A percentile compares a stretch with the other conserved stretches of the same genome.
Conservation (phyloP, 2,113 vertebrate species). For the Equus przewalskii region DNA sequence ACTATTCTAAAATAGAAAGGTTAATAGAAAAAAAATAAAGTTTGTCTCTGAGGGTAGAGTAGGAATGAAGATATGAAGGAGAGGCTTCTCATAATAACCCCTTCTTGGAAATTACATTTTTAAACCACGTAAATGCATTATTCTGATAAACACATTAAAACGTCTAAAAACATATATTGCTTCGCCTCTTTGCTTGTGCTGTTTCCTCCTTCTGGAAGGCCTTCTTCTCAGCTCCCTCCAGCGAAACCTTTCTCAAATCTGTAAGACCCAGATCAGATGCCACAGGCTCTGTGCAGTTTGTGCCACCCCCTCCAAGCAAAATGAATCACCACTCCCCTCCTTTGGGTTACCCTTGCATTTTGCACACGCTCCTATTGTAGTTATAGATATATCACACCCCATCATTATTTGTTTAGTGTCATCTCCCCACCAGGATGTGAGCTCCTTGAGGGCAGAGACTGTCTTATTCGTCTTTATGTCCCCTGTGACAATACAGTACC, state of each 20-base stretch:
- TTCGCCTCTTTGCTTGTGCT: neutral
- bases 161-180: neutral
- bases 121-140: neutral
- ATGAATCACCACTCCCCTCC: neutral
- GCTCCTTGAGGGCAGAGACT: neutral
- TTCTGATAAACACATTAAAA: neutral
- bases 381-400: neutral
- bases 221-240: neutral
- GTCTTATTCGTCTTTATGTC: conserved; percentile 29
- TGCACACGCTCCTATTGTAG: neutral
- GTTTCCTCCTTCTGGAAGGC: neutral
- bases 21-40: neutral
- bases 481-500: conserved; percentile 2
- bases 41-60: neutral
- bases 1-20: neutral
- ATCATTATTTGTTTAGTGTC: neutral
- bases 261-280: neutral
- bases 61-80: neutral
- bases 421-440: neutral
- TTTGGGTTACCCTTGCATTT: neutral
- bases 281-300: neutral
- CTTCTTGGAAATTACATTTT: neutral
- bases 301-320: neutral
- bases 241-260: neutral
- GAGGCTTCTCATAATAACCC: neutral